Evolutionary conservation across 1,140 invertebrate genomes (phyloP), one percentile per base, ranked within the genome.

Genomic region (Laupala kohalensis): DNA sequence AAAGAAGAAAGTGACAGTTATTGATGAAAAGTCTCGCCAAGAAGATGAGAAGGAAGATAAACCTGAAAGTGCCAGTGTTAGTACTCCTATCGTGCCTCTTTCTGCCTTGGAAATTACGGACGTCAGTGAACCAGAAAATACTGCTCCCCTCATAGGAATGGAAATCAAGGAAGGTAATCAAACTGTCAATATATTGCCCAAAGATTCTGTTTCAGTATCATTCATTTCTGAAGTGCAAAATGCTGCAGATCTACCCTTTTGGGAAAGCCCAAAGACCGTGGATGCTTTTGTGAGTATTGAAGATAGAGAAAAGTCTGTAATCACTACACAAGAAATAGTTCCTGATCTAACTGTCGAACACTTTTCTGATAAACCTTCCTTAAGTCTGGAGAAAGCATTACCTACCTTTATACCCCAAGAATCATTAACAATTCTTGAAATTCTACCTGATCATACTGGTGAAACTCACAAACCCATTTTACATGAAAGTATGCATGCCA

Each of bases 221-320:
- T 71, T 75, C 73, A 75, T 77, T 72, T 73, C 76, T 25, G 73
- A 71, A 25, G 64, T 71, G 64, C 67, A 75, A 67, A 64, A 28
- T 53, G 15, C 68, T 12, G 63, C 71, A 63, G 72, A 73, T 6
- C 66, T 74, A 64, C 74, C 74, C 67, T 64, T 73, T 65, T 19
- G 75, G 75, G 26, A 74, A 74, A 19, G 78, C 66, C 80, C 78
- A 26, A 76, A 73, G 28, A 72, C 73, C 26, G 80, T 79, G 53
- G 75, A 77, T 28, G 76, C 53, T 67, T 63, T 2, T 70, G 69
- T 62, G 71, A 74, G 30, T 37, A 19, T 69, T 13, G 30, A 64
- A 26, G 71, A 74, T 70, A 68, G 12, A 69, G 2, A 67, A 25
- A 9, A 53, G 4, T 53, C 37, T 13, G 37, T 70, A 19, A 37